Evolutionary conservation across 1,140 invertebrate species (phyloP), one percentile per base, ranked within the genome.

Genomic region (Bombus terrestris): DNA sequence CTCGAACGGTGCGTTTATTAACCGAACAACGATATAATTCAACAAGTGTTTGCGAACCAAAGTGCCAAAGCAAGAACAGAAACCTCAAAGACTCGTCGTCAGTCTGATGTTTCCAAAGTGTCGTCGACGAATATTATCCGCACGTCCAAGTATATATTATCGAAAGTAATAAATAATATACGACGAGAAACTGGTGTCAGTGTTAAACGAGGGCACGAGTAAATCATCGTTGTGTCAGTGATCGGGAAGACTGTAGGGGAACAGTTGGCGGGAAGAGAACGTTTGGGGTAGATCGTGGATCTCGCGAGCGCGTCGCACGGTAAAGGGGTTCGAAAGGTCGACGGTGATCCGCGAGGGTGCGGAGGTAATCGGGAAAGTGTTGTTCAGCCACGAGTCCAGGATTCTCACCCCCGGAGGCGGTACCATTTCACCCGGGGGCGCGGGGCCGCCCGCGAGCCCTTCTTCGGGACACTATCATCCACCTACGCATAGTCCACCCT

Each of bases 371-470:
- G 91, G 86, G 87, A 95, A 95, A 94, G 94, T 95, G 94, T 94
- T 94, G 94, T 94, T 95, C 93, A 95, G 92, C 81, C 93, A 94
- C 94, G 93, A 94, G 93, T 94, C 93, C 95, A 95, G 95, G 94
- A 95, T 95, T 95, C 94, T 95, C 92, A 94, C 93, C 93, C 94
- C 94, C 93, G 93, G 94, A 90, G 93, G 92, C 91, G 93, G 93
- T 89, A 87, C 91, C 87, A 92, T 94, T 92, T 95, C 94, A 90
- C 94, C 94, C 91, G 94, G 94, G 93, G 94, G 93, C 93, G 92
- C 93, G 87, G 93, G 92, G 91, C 93, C 94, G 90, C 94, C 94
- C 91, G 93, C 94, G 93, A 94, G 94, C 91, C 93, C 94, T 85
- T 91, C 93, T 83, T 90, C 93, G 87, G 93, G 91, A 90, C 92